phyloP scores from a whole-genome alignment of 2,888 invertebrate species.

The Poecilobothrus nobilitatus region DNA sequence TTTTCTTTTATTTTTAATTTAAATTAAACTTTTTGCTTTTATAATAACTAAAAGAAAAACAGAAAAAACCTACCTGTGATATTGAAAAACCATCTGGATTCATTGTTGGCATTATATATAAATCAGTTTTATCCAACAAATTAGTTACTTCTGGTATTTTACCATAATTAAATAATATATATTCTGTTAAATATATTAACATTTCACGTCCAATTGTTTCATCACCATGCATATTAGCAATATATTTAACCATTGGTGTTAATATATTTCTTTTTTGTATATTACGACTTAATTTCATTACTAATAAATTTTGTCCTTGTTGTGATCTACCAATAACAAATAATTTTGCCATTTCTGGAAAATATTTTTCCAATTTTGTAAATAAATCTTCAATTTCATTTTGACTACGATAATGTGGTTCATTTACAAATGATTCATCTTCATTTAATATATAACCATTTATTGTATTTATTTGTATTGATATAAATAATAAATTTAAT shows the following conservation, averaged over 20 bases:
- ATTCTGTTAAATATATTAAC: slow-evolving; percentile 71
- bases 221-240: slow-evolving; percentile 96
- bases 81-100: slow-evolving; percentile 94
- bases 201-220: slow-evolving; percentile 82
- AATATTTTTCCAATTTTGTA: slow-evolving; percentile 51
- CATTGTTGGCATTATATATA: slow-evolving; percentile 93
- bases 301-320: slow-evolving; percentile 67
- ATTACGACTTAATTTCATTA: slow-evolving; percentile 63
- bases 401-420: slow-evolving; percentile 60
- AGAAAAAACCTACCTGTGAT: slow-evolving; percentile 53
- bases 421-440: slow-evolving; percentile 51
- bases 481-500: neutral
- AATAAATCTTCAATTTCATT: slow-evolving; percentile 60
- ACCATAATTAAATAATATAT: slow-evolving; percentile 70
- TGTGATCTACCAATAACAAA: slow-evolving; percentile 78
- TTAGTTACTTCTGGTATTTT: slow-evolving; percentile 59
- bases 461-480: neutral
- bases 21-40: no score
- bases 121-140: slow-evolving; percentile 78
- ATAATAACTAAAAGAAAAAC: no score
- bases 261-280: slow-evolving; percentile 48
- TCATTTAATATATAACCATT: slow-evolving; percentile 31
- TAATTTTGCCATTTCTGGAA: slow-evolving; percentile 61
- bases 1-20: no score
- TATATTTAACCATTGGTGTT: slow-evolving; percentile 87